A percentile compares a stretch with the other conserved stretches of the same genome.
These are phyloP conservation scores for Caranx melampygus DNA, from an alignment of 2,113 vertebrate genomes.

Conservation along the genomic window DNA sequence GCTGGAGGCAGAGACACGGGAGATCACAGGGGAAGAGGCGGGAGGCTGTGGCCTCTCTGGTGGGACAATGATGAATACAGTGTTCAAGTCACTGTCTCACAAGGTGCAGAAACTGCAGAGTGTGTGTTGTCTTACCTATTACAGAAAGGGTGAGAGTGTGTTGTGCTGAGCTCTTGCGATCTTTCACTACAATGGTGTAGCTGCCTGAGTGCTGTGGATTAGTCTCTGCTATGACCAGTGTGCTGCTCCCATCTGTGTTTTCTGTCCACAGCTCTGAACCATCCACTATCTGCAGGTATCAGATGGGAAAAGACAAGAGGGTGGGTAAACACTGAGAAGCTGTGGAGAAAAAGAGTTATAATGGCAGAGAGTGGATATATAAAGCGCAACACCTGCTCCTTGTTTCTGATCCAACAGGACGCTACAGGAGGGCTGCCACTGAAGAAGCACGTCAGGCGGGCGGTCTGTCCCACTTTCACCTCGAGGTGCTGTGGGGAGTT, in stretches of 20 bases:
- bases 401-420: conserved; percentile 85
- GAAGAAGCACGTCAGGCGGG: conserved; percentile 77
- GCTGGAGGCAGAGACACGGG: conserved; percentile 60
- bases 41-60: conserved; percentile 84
- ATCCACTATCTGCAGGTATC: conserved; percentile 71
- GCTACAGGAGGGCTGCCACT: conserved; percentile 76
- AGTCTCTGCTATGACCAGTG: conserved; percentile 77
- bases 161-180: conserved; percentile 78
- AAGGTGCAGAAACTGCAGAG: neutral
- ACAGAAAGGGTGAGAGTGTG: conserved; percentile 81
- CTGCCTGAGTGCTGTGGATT: conserved; percentile 76
- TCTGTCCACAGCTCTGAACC: conserved; percentile 74
- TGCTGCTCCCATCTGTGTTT: conserved; percentile 70
- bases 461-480: conserved; percentile 74
- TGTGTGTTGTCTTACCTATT: conserved; percentile 74
- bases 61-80: conserved; percentile 1
- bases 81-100: neutral
- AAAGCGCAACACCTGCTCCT: conserved; percentile 76
- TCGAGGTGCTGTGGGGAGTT: conserved; percentile 72
- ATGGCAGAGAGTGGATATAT: neutral
- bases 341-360: neutral
- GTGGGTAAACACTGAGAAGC: conserved; percentile 18
- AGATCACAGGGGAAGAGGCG: conserved; percentile 79
- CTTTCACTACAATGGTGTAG: conserved; percentile 79
- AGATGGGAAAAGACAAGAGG: neutral